Evolutionary conservation across 2,888 invertebrate genomes (phyloP).

Genomic region (Brenthis daphne): DNA sequence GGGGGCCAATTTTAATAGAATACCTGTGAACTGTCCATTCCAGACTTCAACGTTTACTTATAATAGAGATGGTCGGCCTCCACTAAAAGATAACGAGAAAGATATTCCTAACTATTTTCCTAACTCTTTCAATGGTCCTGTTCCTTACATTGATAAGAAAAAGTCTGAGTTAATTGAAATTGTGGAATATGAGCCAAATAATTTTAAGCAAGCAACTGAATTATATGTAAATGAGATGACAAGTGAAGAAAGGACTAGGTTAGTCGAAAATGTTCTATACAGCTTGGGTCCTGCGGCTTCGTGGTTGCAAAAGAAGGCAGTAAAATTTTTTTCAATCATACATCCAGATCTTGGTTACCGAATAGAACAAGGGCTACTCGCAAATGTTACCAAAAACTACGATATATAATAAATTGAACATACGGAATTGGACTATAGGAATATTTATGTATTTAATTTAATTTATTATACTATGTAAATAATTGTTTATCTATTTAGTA

Average conservation of each 20-base stretch:
- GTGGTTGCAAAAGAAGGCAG: conserved; percentile 80
- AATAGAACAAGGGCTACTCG: conserved; percentile 47
- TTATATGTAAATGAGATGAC: conserved; percentile 90
- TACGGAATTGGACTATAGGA: conserved; percentile 55
- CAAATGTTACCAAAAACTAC: conserved; percentile 50
- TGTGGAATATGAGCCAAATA: conserved; percentile 90
- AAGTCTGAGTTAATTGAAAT: conserved; percentile 76
- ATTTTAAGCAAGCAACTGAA: conserved; percentile 90
- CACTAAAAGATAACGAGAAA: conserved; percentile 88
- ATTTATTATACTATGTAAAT: no score
- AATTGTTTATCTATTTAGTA: no score
- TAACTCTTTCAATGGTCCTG: conserved; percentile 94
- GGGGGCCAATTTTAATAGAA: conserved; percentile 93
- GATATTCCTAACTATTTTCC: conserved; percentile 97
- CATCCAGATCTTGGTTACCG: conserved; percentile 88
- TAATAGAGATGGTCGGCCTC: conserved; percentile 92
- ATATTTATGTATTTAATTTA: no score
- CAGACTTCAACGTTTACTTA: conserved; percentile 85
- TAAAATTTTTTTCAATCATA: conserved; percentile 90
- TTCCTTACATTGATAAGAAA: conserved; percentile 83
- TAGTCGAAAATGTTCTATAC: conserved; percentile 90
- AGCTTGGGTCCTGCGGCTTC: conserved; percentile 87
- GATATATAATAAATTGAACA: conserved; percentile 40
- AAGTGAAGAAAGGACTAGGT: conserved; percentile 86
- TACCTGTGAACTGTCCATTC: conserved; percentile 97